Base-by-base conservation (phyloP, 2,113 vertebrate genomes). In the Phyllostomus discolor region DNA sequence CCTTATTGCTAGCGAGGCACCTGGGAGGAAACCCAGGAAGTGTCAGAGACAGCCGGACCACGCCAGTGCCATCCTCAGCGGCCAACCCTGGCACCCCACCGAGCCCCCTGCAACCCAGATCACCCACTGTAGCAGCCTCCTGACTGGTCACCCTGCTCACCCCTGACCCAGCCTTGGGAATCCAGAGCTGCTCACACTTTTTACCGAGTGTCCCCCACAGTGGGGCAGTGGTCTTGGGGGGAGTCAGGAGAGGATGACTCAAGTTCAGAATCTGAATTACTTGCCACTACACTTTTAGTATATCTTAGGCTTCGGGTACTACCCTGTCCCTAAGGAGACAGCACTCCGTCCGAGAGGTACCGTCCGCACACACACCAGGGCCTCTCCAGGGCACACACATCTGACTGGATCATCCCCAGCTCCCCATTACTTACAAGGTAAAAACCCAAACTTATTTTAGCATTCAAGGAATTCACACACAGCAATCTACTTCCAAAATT, bases 391-490 rank as follows among this genome's bases (percentile, higher is more conserved):
- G 88, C 16, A 43, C 54, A 28, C 16, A 43, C 54, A 28, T n/a
- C 19, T 38, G 48, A 92, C n/a, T 24, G 54, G 28, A 24, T 66
- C 46, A 54, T 12, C 64, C 50, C 54, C 72, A 1, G 72, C 28
- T 92, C 70, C 28, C 72, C 1, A 15, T 62, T 43, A 67, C 41
- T 96, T 78, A 83, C 22, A 54, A 82, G 82, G 86, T 75, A 87
- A 95, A 95, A 92, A 81, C 19, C 20, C 73, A 90, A 59, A 82
- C 50, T 88, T 82, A 70, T 75, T 88, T 94, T 79, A 93, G 76
- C 41, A 38, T 66, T 94, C 66, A 90, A 88, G 50, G 76, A 43
- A 64, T 59, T 96, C 50, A 89, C 8, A 93, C 1, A 4, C 41
- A 93, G 66, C 50, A n/a, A 28, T 91, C 69, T 76, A 67, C 54